Conservation (phyloP, 2,113 vertebrate species). For the Epinephelus cyanopodus region DNA sequence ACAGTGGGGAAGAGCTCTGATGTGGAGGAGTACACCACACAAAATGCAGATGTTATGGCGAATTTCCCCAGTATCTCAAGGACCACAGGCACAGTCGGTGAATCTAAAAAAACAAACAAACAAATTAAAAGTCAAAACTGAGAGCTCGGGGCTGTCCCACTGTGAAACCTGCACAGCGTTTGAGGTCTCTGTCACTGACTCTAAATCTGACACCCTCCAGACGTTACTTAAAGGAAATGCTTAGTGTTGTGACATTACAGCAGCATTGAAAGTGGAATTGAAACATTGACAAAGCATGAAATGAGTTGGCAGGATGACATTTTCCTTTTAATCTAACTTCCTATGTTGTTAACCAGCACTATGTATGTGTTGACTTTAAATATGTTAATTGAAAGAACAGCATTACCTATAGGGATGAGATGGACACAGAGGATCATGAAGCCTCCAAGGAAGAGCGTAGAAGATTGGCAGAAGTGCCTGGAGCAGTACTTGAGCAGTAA, state of each 20-base stretch:
- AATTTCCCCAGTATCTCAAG: conserved; percentile 94
- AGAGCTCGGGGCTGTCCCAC: no score
- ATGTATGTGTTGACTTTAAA: no score
- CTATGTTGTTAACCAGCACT: no score
- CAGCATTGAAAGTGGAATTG: neutral
- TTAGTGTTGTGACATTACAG: no score
- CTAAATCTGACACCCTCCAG: no score
- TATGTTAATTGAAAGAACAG: neutral
- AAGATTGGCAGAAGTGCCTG: conserved; percentile 88
- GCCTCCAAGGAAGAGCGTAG: conserved; percentile 88
- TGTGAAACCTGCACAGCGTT: no score
- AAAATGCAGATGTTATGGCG: conserved; percentile 89
- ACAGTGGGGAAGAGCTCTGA: conserved; percentile 92
- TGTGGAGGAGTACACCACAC: conserved; percentile 89
- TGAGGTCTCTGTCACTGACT: no score
- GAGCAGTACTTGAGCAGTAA: conserved; percentile 84
- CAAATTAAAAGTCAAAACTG: neutral
- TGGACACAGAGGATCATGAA: conserved; percentile 88
- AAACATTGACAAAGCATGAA: neutral
- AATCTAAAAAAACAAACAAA: conserved; percentile 69
- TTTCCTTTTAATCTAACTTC: no score
- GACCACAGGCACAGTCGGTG: conserved; percentile 77
- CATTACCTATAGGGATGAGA: conserved; percentile 89
- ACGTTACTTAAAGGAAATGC: no score
- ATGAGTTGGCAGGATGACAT: neutral